A percentile compares a stretch with the other conserved stretches of the same genome.
phyloP scores from a whole-genome alignment of 2,888 invertebrate species.

The Dynastes grantii region DNA sequence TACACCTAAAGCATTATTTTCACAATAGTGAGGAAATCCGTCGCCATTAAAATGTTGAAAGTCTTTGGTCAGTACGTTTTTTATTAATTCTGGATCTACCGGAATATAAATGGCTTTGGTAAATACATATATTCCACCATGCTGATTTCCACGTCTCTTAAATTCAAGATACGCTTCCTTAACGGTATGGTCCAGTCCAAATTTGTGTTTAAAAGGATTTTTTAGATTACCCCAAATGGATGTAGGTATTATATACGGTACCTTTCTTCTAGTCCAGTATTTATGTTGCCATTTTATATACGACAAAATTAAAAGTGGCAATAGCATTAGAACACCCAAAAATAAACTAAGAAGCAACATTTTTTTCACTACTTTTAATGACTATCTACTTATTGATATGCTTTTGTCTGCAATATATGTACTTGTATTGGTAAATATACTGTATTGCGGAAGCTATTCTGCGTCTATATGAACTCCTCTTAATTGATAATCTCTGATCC shows the following conservation, averaged over 20 bases:
- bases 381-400: neutral
- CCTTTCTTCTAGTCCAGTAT: slow-evolving; percentile 15
- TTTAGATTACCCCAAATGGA: slow-evolving; percentile 21
- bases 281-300: slow-evolving; percentile 19
- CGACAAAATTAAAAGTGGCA: neutral
- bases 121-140: slow-evolving; percentile 26
- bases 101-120: slow-evolving; percentile 15
- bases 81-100: neutral
- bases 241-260: slow-evolving; percentile 7
- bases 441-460: slow-evolving; percentile 3
- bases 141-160: neutral
- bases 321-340: neutral
- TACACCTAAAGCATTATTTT: neutral
- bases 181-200: neutral
- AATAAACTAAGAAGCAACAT: neutral
- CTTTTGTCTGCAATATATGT: neutral
- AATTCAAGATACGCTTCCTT: slow-evolving; percentile 15
- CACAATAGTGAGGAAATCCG: neutral
- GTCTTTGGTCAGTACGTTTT: neutral
- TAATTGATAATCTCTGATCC: neutral
- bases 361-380: neutral
- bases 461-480: neutral
- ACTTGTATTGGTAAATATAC: neutral
- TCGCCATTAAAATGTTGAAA: neutral
- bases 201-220: slow-evolving; percentile 2